Evolutionary conservation across 2,113 vertebrate species (phyloP).

Genomic region (Manacus vitellinus): DNA sequence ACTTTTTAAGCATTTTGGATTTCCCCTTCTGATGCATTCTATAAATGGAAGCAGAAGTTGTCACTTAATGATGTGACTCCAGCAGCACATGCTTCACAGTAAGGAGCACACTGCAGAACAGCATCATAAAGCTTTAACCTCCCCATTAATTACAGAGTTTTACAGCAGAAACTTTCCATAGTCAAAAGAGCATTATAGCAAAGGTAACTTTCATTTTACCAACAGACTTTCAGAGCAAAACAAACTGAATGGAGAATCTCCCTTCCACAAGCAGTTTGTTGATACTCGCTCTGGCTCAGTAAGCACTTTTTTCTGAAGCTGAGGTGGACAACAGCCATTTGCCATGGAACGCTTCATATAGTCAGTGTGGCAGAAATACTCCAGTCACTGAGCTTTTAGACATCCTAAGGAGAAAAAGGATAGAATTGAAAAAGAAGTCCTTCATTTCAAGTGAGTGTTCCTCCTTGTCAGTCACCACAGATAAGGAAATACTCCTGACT

Average conservation of each 20-base stretch:
- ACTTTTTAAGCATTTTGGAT: background rate
- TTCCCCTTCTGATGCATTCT: background rate
- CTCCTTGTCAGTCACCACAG: background rate
- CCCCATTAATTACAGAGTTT: slow-evolving; percentile 30
- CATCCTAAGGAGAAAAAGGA: background rate
- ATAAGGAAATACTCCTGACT: background rate
- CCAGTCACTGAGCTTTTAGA: background rate
- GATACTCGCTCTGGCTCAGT: background rate
- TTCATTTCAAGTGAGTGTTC: background rate
- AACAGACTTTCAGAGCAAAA: background rate
- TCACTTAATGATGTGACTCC: background rate
- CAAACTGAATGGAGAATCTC: background rate
- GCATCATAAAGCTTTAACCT: slow-evolving; percentile 40
- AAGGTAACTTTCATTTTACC: slow-evolving; percentile 22
- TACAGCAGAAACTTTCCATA: background rate
- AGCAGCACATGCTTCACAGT: background rate
- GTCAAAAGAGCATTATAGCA: background rate
- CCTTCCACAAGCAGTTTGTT: fast-evolving
- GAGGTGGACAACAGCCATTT: background rate
- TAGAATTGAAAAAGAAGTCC: background rate
- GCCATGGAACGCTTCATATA: background rate
- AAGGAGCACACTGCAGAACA: background rate
- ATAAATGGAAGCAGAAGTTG: background rate
- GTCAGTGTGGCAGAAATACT: background rate
- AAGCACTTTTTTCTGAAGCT: background rate